phyloP scores from a whole-genome alignment of 1,140 invertebrate genomes.

The Ctenoplectra terminalis region DNA sequence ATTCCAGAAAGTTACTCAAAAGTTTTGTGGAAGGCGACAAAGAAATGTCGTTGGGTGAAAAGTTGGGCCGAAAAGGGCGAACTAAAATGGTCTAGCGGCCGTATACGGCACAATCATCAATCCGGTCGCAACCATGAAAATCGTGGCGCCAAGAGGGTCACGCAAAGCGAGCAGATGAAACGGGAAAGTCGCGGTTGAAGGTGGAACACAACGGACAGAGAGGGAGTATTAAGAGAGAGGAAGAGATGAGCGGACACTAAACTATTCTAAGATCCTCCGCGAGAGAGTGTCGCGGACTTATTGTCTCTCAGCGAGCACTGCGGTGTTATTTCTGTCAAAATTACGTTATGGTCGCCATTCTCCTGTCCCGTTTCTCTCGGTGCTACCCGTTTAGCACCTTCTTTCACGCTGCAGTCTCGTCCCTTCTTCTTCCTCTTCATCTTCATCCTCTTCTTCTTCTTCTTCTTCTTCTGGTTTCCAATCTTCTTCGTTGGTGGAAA shows the following conservation, averaged over 20 bases:
- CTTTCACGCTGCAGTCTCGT: not conserved
- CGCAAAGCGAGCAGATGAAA: slow-evolving; percentile 36
- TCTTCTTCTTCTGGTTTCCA: not conserved
- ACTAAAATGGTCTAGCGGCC: not conserved
- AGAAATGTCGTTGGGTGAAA: not conserved
- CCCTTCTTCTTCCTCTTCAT: not conserved
- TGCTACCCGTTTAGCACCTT: slow-evolving; percentile 68
- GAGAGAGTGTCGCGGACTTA: slow-evolving; percentile 74
- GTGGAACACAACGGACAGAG: slow-evolving; percentile 29
- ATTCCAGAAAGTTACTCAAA: not conserved
- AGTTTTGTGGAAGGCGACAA: not conserved
- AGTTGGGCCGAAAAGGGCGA: not conserved
- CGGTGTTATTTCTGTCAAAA: slow-evolving; percentile 82
- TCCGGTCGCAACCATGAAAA: slow-evolving; percentile 40
- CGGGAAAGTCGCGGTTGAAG: slow-evolving; percentile 36
- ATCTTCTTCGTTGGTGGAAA: slow-evolving; percentile 16
- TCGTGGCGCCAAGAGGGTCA: slow-evolving; percentile 58
- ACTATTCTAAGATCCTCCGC: slow-evolving; percentile 74
- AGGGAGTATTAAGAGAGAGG: slow-evolving; percentile 26
- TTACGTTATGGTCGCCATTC: slow-evolving; percentile 75
- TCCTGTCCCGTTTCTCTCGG: slow-evolving; percentile 52
- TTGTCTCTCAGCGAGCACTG: slow-evolving; percentile 73
- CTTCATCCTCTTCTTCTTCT: not conserved
- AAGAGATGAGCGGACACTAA: slow-evolving; percentile 47
- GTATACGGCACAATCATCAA: not conserved